phyloP scores from a whole-genome alignment of 2,113 vertebrate species.

The Gila orcuttii region DNA sequence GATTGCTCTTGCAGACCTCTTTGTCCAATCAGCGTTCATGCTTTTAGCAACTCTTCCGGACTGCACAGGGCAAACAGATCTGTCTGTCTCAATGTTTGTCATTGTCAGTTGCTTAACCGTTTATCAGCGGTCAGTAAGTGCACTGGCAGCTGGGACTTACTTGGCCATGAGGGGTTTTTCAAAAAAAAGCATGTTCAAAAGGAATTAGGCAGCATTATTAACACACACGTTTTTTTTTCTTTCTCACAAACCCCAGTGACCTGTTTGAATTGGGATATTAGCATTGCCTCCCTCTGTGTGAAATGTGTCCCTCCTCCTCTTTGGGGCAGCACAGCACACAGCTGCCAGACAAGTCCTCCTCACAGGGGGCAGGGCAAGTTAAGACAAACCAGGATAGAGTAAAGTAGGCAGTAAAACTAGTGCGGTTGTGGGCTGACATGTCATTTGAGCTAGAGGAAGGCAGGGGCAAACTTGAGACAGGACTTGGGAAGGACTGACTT shows the following conservation, averaged over 20 bases:
- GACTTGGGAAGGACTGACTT: constrained; percentile 51
- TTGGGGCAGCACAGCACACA: constrained; percentile 42
- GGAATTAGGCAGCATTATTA: constrained; percentile 4
- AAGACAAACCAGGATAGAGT: constrained; percentile 63
- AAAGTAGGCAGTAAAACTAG: constrained; percentile 68
- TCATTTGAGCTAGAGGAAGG: constrained; percentile 58
- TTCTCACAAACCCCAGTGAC: neutral
- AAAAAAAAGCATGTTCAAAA: constrained; percentile 3
- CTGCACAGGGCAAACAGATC: constrained; percentile 75
- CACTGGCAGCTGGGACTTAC: constrained; percentile 70
- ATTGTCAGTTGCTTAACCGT: constrained; percentile 77
- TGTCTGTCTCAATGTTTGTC: constrained; percentile 78
- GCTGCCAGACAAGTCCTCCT: constrained; percentile 56
- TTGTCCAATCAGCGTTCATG: constrained; percentile 76
- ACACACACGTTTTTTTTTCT: neutral
- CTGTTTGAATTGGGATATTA: constrained; percentile 30
- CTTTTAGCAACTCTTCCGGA: constrained; percentile 76
- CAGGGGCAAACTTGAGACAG: constrained; percentile 50
- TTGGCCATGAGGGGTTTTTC: constrained; percentile 49
- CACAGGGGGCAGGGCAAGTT: constrained; percentile 59
- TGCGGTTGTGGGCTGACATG: constrained; percentile 55
- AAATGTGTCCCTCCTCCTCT: constrained; percentile 45
- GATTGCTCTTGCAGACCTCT: constrained; percentile 48
- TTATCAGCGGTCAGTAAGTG: constrained; percentile 75
- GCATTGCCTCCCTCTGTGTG: constrained; percentile 49